These are phyloP conservation scores for Ceratothoa steindachneri DNA, from an alignment of 2,888 invertebrate genomes.

Conservation along the genomic window DNA sequence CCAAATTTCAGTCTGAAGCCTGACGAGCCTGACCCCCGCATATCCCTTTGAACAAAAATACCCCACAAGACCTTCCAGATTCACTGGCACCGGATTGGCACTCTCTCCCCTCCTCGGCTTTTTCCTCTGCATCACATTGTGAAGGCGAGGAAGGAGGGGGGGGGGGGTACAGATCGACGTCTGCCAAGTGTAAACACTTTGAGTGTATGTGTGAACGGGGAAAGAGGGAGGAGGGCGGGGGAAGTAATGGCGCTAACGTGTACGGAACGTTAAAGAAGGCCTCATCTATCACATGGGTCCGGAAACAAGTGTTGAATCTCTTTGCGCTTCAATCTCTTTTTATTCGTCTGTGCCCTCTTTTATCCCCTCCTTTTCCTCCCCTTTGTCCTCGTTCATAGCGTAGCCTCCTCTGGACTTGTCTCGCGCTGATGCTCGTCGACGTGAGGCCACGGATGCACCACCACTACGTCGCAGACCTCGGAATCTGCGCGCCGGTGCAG, in stretches of 20 bases:
- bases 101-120: too few species aligned
- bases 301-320: conserved; percentile 5
- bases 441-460: too few species aligned
- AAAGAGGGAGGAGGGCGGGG: not conserved
- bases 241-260: not conserved
- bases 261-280: not conserved
- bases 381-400: not conserved
- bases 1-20: too few species aligned
- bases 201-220: not conserved
- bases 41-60: too few species aligned
- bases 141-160: too few species aligned
- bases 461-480: not conserved
- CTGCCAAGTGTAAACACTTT: too few species aligned
- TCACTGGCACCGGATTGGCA: too few species aligned
- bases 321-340: not conserved
- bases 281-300: conserved; percentile 2
- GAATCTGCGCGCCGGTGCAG: not conserved
- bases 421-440: not conserved
- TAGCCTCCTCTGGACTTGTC: conserved; percentile 4
- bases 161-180: too few species aligned
- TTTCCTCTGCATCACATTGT: too few species aligned
- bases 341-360: not conserved
- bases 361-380: conserved; percentile 4
- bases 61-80: too few species aligned
- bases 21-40: too few species aligned